Conservation (phyloP, 2,888 invertebrate species). For the Catonia carolina region DNA sequence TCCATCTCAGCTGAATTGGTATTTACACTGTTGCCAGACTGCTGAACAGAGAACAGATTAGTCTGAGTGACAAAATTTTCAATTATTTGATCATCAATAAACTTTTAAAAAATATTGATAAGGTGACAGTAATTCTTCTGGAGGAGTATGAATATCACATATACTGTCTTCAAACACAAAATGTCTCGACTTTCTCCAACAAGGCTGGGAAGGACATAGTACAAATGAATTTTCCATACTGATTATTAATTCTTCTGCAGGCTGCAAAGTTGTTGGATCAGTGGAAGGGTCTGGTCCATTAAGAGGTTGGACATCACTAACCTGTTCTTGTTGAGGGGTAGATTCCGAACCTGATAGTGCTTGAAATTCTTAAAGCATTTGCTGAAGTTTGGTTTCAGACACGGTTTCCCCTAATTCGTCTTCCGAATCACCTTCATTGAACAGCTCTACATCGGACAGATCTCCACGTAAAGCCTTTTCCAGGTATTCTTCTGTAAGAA, state of each 20-base stretch:
- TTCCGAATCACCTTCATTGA: neutral
- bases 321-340: no score
- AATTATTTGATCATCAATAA: conserved; percentile 4
- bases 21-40: conserved; percentile 28
- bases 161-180: neutral
- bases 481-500: neutral
- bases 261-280: neutral
- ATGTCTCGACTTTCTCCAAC: neutral
- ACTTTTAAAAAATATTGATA: conserved; percentile 8
- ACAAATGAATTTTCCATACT: no score
- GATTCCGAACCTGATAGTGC: no score
- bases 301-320: neutral
- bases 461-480: neutral
- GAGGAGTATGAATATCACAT: neutral
- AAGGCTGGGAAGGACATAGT: no score
- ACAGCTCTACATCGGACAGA: no score
- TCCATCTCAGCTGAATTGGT: conserved; percentile 31
- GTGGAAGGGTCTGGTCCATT: neutral
- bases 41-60: conserved; percentile 20
- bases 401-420: conserved; percentile 1
- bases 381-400: neutral
- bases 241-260: no score
- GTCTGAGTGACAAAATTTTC: conserved; percentile 7
- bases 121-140: conserved; percentile 6
- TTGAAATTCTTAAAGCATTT: conserved; percentile 1